Base-by-base conservation (phyloP, 2,888 invertebrate species). In the Drosophila quinaria region DNA sequence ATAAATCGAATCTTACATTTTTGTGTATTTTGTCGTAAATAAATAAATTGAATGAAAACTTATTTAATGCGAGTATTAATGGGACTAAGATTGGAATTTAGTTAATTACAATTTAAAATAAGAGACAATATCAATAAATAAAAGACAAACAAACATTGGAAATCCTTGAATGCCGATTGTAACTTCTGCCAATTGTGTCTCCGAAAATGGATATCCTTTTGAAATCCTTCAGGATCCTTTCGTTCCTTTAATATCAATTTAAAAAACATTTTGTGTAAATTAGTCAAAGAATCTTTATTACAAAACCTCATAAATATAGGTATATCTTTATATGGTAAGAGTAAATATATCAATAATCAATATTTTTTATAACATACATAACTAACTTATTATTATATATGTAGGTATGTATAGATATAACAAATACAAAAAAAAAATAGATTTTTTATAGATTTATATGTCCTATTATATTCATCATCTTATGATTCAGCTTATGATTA, bases 21-120 rank as follows among this genome's bases (percentile, higher is more conserved):
- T 85, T 85, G 84, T 85, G 85, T 87, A 85, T 85, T 87, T 85
- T 87, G 85, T 85, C 87, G 87, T 86, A 85, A 85, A 84, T 86
- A 85, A 85, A 85, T 84, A 86, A 85, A 82, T 82, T 80, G 22
- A 66, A 70, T 25, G 33, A 47, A 74, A 46, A 8, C 9, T 29
- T 31, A 9, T 58, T 9, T 4, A 33, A 19, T 15, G 31, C 1
- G 17, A 13, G n/a, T 55, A 33, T 56, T 15, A 44, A 2, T 44
- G 33, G 22, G 10, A n/a, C 4, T 4, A 0, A 6, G 11, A 8
- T 8, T 2, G 6, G 37, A 15, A 8, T 29, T 29, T 2, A 29
- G 29, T 2, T 29, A 1, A 29, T 8, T 6, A 2, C 29, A 8
- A 29, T 29, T 8, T 8, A 29, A 29, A 29, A 29, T 8, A 29